Conservation (phyloP, 1,140 invertebrate genomes). For the Tetramorium parvispinum region DNA sequence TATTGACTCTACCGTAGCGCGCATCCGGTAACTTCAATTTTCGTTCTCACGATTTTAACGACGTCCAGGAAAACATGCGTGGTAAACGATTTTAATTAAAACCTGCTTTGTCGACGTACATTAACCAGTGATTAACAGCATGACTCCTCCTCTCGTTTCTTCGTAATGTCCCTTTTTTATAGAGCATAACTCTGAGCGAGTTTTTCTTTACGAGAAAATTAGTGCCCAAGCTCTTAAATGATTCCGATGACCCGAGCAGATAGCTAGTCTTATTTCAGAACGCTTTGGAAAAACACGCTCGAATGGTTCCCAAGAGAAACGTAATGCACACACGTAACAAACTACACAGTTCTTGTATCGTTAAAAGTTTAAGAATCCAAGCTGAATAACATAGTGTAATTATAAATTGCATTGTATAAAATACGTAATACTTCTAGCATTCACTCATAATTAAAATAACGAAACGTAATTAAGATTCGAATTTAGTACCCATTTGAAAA, state of each 20-base stretch:
- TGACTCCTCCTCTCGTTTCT: conserved; percentile 49
- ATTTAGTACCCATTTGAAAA: background rate
- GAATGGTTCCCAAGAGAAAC: background rate
- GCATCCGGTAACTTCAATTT: conserved; percentile 52
- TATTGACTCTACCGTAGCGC: background rate
- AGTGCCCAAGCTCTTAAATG: conserved; percentile 29
- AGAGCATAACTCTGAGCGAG: background rate
- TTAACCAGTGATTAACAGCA: conserved; percentile 49
- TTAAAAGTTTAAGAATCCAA: background rate
- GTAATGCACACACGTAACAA: background rate
- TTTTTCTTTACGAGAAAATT: conserved; percentile 61
- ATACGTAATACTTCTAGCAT: background rate
- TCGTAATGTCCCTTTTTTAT: conserved; percentile 15
- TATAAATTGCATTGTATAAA: background rate
- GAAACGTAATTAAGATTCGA: too few species aligned
- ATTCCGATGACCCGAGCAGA: conserved; percentile 27
- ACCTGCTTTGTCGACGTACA: conserved; percentile 57
- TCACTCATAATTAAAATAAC: too few species aligned
- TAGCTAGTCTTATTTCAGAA: background rate
- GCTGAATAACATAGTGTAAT: background rate
- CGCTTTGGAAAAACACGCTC: background rate
- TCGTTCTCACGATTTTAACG: conserved; percentile 70
- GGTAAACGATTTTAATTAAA: conserved; percentile 72
- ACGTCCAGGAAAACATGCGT: conserved; percentile 15
- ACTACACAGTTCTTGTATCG: background rate